These are phyloP conservation scores for Hydrocynus forskahlii DNA, from an alignment of 2,797 vertebrate genomes.

Conservation along the genomic window DNA sequence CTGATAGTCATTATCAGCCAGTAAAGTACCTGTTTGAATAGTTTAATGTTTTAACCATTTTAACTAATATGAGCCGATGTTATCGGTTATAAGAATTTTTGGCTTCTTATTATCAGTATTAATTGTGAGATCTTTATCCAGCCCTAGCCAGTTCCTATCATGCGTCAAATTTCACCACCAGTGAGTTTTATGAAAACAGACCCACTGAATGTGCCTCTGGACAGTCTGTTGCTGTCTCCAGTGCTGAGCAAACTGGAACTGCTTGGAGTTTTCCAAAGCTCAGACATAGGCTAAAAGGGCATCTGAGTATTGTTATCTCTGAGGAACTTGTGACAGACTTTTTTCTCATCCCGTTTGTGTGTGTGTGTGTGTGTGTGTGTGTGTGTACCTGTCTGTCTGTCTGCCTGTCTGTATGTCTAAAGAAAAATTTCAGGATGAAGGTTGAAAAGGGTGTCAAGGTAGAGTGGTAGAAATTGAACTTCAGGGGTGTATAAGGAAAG, in stretches of 20 bases:
- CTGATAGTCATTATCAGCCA: no score
- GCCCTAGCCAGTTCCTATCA: background rate
- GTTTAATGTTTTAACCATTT: background rate
- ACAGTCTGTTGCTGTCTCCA: background rate
- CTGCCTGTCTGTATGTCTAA: no score
- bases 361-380: constrained; percentile 20
- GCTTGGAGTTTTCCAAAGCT: background rate
- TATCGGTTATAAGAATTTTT: background rate
- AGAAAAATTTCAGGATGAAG: background rate
- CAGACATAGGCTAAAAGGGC: background rate
- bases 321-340: background rate
- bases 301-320: background rate
- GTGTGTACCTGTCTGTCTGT: background rate
- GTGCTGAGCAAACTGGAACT: background rate
- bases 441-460: constrained; percentile 1
- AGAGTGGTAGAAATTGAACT: constrained; percentile 6
- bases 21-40: background rate
- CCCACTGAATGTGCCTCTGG: background rate
- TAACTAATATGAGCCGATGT: background rate
- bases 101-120: background rate
- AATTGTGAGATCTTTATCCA: background rate
- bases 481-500: constrained; percentile 20
- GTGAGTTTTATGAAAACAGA: constrained; percentile 24
- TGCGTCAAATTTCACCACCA: constrained; percentile 36
- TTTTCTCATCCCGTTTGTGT: background rate